phyloP scores from a whole-genome alignment of 2,888 invertebrate species.

The Synanthedon tipuliformis region DNA sequence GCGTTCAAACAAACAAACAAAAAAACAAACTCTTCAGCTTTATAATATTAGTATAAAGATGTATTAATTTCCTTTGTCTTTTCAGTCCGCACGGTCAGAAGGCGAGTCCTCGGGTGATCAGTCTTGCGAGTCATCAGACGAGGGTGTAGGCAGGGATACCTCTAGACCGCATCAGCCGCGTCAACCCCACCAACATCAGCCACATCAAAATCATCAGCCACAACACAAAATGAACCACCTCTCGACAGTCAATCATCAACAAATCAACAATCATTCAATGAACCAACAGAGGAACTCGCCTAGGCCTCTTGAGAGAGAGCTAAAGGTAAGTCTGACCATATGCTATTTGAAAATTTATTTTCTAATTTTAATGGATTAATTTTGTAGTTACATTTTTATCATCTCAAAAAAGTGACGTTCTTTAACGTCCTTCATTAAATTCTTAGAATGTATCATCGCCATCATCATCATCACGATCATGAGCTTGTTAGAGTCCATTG shows the following conservation, averaged over 20 bases:
- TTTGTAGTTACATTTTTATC: too few species aligned
- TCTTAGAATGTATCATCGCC: too few species aligned
- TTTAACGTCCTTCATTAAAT: too few species aligned
- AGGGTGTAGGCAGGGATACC: constrained; percentile 57
- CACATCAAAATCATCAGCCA: constrained; percentile 11
- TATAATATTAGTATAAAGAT: too few species aligned
- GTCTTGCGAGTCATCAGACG: constrained; percentile 62
- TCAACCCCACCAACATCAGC: constrained; percentile 21
- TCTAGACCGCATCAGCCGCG: constrained; percentile 21
- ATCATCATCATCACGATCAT: too few species aligned
- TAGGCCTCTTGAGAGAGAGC: constrained; percentile 46
- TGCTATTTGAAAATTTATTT: not conserved
- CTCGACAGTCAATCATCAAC: constrained; percentile 23
- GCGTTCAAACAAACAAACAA: too few species aligned
- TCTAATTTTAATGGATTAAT: too few species aligned
- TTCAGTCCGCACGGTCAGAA: constrained; percentile 58
- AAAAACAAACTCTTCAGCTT: too few species aligned
- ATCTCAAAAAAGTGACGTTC: too few species aligned
- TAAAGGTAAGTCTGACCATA: constrained; percentile 31
- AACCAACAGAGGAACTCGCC: constrained; percentile 51
- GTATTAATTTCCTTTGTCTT: constrained; percentile 6
- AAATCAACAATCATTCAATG: constrained; percentile 32
- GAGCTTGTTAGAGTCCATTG: too few species aligned
- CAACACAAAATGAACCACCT: constrained; percentile 38
- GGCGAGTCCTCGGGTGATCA: constrained; percentile 61